Conservation (phyloP, 1,140 invertebrate species). For the Zaprionus camerounensis region DNA sequence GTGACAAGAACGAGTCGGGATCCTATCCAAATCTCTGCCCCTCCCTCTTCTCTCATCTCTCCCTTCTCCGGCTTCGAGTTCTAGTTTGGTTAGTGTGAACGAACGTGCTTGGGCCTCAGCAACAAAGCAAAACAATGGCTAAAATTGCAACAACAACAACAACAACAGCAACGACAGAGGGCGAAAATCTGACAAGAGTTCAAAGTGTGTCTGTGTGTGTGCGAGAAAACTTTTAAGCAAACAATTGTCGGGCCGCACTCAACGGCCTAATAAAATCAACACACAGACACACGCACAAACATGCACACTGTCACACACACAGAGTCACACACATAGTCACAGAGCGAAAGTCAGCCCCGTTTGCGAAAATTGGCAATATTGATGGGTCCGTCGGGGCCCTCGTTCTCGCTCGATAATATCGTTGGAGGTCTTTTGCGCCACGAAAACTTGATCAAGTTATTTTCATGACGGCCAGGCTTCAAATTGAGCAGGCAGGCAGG, state of each 20-base stretch:
- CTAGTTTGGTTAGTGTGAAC: constrained; percentile 31
- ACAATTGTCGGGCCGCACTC: constrained; percentile 59
- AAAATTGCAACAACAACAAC: constrained; percentile 15
- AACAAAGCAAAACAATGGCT: constrained; percentile 43
- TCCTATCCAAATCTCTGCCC: not conserved
- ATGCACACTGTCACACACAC: not conserved
- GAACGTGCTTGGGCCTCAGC: constrained; percentile 57
- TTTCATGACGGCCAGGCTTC: constrained; percentile 4
- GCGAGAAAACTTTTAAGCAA: constrained; percentile 74
- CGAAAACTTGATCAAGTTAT: constrained; percentile 29
- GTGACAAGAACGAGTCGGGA: constrained; percentile 34
- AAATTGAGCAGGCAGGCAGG: not conserved
- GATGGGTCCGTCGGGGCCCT: constrained; percentile 22
- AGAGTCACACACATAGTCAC: not conserved
- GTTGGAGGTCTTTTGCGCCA: constrained; percentile 9
- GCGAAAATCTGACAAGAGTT: constrained; percentile 46
- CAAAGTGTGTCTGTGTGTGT: constrained; percentile 27
- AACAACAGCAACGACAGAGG: not conserved
- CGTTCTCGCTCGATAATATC: constrained; percentile 22
- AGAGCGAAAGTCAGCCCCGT: not conserved
- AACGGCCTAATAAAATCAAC: constrained; percentile 72
- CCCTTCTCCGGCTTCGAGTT: not conserved
- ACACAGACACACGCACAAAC: constrained; percentile 16
- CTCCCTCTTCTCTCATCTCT: not conserved
- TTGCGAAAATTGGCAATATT: constrained; percentile 48